A percentile compares a stretch with the other conserved stretches of the same genome.
phyloP scores from a whole-genome alignment of 2,113 vertebrate genomes.

The Prochilodus magdalenae region DNA sequence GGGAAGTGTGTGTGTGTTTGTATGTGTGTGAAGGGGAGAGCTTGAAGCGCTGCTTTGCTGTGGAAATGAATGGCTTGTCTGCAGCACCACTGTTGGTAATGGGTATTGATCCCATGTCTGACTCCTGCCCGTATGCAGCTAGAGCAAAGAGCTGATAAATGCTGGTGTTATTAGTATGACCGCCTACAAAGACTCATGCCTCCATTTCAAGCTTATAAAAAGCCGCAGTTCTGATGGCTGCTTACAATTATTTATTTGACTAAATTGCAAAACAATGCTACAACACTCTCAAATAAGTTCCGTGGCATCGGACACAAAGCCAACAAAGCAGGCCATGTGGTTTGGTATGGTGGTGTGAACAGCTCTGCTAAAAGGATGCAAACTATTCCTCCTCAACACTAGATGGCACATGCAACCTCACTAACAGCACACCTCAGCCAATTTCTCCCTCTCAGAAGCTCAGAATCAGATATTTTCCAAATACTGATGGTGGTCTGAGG shows the following conservation, averaged over 20 bases:
- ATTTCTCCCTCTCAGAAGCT: background rate
- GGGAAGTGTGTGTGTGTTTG: background rate
- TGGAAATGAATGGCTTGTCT: constrained; percentile 58
- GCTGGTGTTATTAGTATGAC: constrained; percentile 36
- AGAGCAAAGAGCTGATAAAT: constrained; percentile 34
- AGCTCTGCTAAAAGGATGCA: background rate
- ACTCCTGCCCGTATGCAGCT: constrained; percentile 44
- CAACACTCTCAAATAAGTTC: background rate
- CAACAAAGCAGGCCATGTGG: background rate
- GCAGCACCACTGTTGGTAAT: constrained; percentile 56
- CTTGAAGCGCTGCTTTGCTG: constrained; percentile 42
- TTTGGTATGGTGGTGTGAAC: background rate
- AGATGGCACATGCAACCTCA: constrained; percentile 58
- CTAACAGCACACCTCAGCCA: background rate
- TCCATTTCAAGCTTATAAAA: background rate
- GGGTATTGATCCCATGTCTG: constrained; percentile 59
- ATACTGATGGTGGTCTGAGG: background rate
- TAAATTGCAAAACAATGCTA: background rate
- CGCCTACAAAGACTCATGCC: constrained; percentile 1
- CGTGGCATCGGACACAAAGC: background rate
- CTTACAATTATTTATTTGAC: constrained; percentile 8
- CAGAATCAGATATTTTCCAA: background rate
- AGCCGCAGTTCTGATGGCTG: background rate
- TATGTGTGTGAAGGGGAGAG: constrained; percentile 7
- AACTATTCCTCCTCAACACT: constrained; percentile 31